Evolutionary conservation across 2,113 vertebrate genomes (phyloP), one percentile per base, ranked within the genome.

Genomic region (Bettongia penicillata): DNA sequence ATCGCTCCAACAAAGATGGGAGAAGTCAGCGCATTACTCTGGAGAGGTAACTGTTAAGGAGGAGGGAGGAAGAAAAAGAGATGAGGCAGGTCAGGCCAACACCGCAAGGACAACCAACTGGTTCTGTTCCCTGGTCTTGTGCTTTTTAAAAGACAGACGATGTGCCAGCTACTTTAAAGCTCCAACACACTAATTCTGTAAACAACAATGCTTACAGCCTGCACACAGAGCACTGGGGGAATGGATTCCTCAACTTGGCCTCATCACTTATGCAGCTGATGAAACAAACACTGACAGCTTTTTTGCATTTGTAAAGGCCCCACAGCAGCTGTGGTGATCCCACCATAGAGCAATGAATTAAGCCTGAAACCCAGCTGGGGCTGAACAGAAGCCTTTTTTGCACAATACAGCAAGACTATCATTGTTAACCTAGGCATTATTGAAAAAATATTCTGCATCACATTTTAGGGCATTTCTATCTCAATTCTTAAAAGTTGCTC

Each of bases 221-320:
- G 99, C 99, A 98, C 98, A 97, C 98, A 98, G 98, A 93, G 47
- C 94, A 47, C 98, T 98, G 99, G 96, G 47, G 90, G 98, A 99
- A 99, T 99, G 99, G 99, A 99, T 99, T 99, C 99, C 99, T 99
- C 99, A 98, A 99, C 99, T 99, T 99, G 99, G 99, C 99, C 99
- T 99, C 99, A 99, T 99, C 99, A 99, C 99, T 99, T 99, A 99
- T 99, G 99, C 98, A 99, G 98, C 99, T 99, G 99, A 99, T 99
- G 99, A 99, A 99, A 99, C 99, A 99, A 99, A 99, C 99, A 99
- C 99, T 99, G 99, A 99, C 99, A 99, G 99, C 99, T 99, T 99
- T 99, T 99, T 99, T 99, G 99, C 99, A 99, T 99, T 99, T 99
- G 99, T 99, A 99, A 99, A 99, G 99, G 99, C 99, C 99, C 99